phyloP scores from a whole-genome alignment of 2,888 invertebrate genomes.

The Ligdia adustata region DNA sequence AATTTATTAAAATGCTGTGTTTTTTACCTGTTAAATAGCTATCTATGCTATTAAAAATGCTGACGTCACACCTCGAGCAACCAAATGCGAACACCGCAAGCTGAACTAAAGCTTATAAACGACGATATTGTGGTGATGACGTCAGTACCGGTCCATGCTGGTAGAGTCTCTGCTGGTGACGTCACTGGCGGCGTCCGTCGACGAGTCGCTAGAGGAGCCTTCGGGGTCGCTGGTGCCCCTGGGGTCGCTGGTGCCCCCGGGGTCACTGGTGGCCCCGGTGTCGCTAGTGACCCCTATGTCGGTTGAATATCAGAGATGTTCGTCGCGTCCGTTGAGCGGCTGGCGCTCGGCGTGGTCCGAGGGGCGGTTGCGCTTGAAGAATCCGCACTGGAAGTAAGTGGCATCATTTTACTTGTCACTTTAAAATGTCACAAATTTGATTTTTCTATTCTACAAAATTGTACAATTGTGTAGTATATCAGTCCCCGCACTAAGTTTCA shows the following conservation, averaged over 20 bases:
- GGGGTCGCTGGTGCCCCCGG: conserved; percentile 48
- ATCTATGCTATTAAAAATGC: background rate
- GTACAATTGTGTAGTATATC: too few relatives aligned
- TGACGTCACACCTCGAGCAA: conserved; percentile 6
- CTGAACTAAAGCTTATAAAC: conserved; percentile 46
- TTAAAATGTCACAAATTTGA: too few relatives aligned
- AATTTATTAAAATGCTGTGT: background rate
- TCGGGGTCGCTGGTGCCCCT: conserved; percentile 43
- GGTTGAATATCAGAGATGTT: conserved; percentile 87
- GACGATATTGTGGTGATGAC: conserved; percentile 29
- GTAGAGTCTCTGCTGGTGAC: conserved; percentile 75
- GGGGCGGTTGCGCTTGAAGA: conserved; percentile 96
- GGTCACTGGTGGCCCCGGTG: conserved; percentile 50
- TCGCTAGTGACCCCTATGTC: conserved; percentile 59
- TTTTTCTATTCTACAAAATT: too few relatives aligned
- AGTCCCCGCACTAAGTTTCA: too few relatives aligned
- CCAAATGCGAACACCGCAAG: conserved; percentile 3
- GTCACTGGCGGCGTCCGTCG: conserved; percentile 77
- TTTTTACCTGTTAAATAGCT: background rate
- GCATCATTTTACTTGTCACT: too few relatives aligned
- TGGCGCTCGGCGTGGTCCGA: conserved; percentile 92
- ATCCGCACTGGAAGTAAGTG: conserved; percentile 88
- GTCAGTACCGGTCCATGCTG: conserved; percentile 73
- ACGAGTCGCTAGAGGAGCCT: conserved; percentile 49
- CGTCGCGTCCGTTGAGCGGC: conserved; percentile 92